Evolutionary conservation across 1,140 invertebrate genomes (phyloP), one percentile per base, ranked within the genome.

Genomic region (Hyles euphorbiae): DNA sequence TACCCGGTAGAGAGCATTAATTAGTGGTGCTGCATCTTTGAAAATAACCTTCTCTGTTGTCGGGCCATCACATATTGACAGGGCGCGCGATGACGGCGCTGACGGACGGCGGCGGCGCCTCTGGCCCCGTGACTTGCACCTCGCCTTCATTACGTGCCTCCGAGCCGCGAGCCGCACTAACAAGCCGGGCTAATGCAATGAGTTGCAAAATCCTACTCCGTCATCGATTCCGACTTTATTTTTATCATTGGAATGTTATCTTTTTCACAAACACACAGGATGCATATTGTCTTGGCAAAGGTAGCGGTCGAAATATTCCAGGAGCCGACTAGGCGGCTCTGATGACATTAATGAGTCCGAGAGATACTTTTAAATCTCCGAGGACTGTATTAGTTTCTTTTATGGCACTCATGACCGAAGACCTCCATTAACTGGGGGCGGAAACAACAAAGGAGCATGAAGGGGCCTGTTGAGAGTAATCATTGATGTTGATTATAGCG

Each of bases 131-230:
- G 85, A 88, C 85, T 88, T 84, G 85, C 85, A 78, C 45, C 71
- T 72, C 68, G 63, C 71, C 74, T 80, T 84, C 80, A 81, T 83
- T 84, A 87, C 71, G 70, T 63, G 65, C 66, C 58, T 60, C 53
- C 48, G 56, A 60, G 45, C 52, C 60, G 62, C 61, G 55, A 45
- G 61, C 56, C 59, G 54, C 73, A 80, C 83, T 88, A 88, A 88
- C 83, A 84, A 88, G 85, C 81, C 80, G 52, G 71, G 81, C 76
- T 86, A 87, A 87, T 88, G 82, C 83, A 83, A 76, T 88, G 85
- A 88, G 61, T 88, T 85, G 85, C 83, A 84, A 88, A 88, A 66
- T 66, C 64, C 57, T 61, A n/a, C 43, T 58, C 54, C 62, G 69
- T 61, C 63, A 49, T 56, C 53, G 54, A 56, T 33, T 56, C 56